A percentile compares a stretch with the other conserved stretches of the same genome.
These are phyloP conservation scores for Dynastes hyllus DNA, from an alignment of 2,888 invertebrate genomes.

Conservation along the genomic window DNA sequence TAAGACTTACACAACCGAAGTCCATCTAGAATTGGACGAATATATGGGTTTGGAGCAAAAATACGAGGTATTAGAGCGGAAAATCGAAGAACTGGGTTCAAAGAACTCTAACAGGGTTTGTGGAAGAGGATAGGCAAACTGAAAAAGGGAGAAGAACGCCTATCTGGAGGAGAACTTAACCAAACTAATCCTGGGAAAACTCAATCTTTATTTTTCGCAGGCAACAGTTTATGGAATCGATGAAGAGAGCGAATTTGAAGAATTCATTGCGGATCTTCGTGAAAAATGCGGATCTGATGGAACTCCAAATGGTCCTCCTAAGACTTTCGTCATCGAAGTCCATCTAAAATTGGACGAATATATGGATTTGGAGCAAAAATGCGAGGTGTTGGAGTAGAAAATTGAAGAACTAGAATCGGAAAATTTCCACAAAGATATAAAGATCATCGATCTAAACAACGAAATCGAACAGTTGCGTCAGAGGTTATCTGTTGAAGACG, in stretches of 20 bases:
- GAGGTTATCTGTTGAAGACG: background rate
- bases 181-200: background rate
- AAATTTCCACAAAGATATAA: slow-evolving; percentile 42
- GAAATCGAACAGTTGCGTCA: slow-evolving; percentile 42
- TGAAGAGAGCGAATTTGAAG: slow-evolving; percentile 36
- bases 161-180: slow-evolving; percentile 16
- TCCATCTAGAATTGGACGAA: slow-evolving; percentile 41
- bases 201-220: background rate
- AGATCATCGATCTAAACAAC: slow-evolving; percentile 47
- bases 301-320: background rate
- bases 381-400: slow-evolving; percentile 35
- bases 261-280: background rate
- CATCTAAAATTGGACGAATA: slow-evolving; percentile 43
- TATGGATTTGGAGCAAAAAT: slow-evolving; percentile 36
- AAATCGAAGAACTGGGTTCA: slow-evolving; percentile 36
- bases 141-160: slow-evolving; percentile 13
- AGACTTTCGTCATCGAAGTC: slow-evolving; percentile 39
- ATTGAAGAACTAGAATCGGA: slow-evolving; percentile 47
- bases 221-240: slow-evolving; percentile 39
- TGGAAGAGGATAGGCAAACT: slow-evolving; percentile 3
- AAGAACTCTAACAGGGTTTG: slow-evolving; percentile 29
- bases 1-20: slow-evolving; percentile 31
- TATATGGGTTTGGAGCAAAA: slow-evolving; percentile 34
- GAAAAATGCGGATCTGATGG: background rate
- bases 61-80: slow-evolving; percentile 32